A percentile compares a stretch with the other conserved stretches of the same genome.
Conservation (phyloP, 1,140 invertebrate species). For the Atta colombica region DNA sequence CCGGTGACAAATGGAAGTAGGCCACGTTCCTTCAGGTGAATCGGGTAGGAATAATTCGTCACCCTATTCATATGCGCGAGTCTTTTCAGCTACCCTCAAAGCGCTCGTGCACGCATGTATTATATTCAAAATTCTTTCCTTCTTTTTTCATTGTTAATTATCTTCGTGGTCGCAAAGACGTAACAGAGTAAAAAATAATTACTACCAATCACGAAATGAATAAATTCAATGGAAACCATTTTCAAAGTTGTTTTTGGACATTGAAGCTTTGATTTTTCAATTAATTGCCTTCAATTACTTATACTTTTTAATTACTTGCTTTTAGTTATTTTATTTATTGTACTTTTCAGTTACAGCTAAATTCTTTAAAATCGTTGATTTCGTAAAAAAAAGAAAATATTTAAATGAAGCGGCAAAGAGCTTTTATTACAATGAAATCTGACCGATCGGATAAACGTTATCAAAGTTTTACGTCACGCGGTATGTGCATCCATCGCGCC, state of each 20-base stretch:
- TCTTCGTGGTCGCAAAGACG: neutral
- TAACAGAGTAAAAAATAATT: neutral
- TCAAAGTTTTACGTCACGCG: conserved; percentile 6
- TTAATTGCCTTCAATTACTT: neutral
- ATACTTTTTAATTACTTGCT: too few relatives aligned
- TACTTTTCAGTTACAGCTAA: too few relatives aligned
- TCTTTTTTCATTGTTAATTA: conserved; percentile 10
- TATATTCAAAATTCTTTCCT: neutral
- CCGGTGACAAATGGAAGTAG: conserved; percentile 54
- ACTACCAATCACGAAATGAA: neutral
- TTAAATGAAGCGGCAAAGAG: neutral
- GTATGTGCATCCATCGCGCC: neutral
- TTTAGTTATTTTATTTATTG: too few relatives aligned
- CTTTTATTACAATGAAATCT: neutral
- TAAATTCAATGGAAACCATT: neutral
- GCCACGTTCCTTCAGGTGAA: conserved; percentile 39
- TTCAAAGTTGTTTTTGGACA: neutral
- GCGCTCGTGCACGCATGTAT: neutral
- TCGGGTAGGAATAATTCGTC: conserved; percentile 27
- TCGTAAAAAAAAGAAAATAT: neutral
- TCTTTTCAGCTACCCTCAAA: neutral
- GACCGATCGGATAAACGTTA: neutral
- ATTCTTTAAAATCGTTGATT: neutral
- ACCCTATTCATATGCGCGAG: neutral
- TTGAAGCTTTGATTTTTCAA: neutral